phyloP scores from a whole-genome alignment of 2,888 invertebrate genomes.

The Bembecia ichneumoniformis region DNA sequence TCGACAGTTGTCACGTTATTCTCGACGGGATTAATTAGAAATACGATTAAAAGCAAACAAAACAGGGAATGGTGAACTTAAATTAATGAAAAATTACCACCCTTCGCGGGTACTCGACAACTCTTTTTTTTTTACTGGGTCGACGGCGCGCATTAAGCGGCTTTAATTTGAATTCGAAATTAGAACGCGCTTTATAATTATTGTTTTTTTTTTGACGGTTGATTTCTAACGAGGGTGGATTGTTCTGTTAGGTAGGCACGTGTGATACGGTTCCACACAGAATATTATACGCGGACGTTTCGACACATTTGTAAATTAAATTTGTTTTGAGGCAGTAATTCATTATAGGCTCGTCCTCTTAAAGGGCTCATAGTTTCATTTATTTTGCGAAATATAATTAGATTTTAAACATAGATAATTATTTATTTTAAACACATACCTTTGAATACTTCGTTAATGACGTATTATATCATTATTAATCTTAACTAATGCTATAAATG shows the following conservation, averaged over 20 bases:
- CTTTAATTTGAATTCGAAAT: constrained; percentile 74
- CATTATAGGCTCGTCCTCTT: not conserved
- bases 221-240: constrained; percentile 61
- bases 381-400: too few relatives aligned
- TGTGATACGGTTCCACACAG: constrained; percentile 21
- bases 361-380: too few relatives aligned
- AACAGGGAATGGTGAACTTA: constrained; percentile 73
- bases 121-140: constrained; percentile 68
- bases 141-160: constrained; percentile 73
- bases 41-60: constrained; percentile 74
- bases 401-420: too few relatives aligned
- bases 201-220: constrained; percentile 62
- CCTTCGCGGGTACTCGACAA: constrained; percentile 70
- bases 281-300: constrained; percentile 9
- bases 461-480: too few relatives aligned
- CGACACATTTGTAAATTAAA: constrained; percentile 4
- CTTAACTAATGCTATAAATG: too few relatives aligned
- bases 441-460: too few relatives aligned
- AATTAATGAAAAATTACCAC: constrained; percentile 74
- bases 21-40: constrained; percentile 73
- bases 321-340: constrained; percentile 3
- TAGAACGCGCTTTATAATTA: constrained; percentile 73
- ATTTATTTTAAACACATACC: too few relatives aligned
- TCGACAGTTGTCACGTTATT: constrained; percentile 74
- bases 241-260: constrained; percentile 20